Evolutionary conservation across 1,140 invertebrate species (phyloP).

Genomic region (Trichomalopsis sarcophagae): DNA sequence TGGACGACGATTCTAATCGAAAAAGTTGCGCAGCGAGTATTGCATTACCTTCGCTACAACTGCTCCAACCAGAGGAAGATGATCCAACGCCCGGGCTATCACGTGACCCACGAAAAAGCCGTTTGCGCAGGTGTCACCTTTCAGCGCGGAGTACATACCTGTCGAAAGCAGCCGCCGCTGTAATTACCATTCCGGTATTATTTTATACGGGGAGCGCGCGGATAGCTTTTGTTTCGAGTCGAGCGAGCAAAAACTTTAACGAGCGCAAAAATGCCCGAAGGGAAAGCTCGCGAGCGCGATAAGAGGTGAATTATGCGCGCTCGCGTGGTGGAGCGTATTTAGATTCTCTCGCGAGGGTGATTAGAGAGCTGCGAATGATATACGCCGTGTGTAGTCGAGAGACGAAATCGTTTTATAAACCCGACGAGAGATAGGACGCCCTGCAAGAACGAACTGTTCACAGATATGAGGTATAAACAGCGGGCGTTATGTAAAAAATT

Average conservation of each 20-base stretch:
- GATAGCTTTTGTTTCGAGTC: neutral
- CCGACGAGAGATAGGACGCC: neutral
- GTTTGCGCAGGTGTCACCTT: slow-evolving; percentile 48
- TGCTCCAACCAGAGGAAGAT: neutral
- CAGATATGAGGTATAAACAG: neutral
- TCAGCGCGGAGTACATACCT: neutral
- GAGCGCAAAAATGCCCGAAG: neutral
- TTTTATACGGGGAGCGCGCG: no score
- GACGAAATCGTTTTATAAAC: neutral
- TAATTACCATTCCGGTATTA: slow-evolving; percentile 24
- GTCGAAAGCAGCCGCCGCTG: slow-evolving; percentile 19
- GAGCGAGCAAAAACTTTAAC: neutral
- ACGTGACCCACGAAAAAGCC: slow-evolving; percentile 55
- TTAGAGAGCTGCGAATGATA: neutral
- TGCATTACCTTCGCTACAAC: neutral
- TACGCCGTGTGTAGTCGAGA: neutral
- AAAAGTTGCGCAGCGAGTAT: neutral
- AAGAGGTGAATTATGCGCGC: neutral
- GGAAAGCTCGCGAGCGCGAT: neutral
- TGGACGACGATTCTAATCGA: neutral
- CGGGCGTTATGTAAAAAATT: neutral
- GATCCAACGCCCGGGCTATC: slow-evolving; percentile 11
- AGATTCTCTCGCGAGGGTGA: neutral
- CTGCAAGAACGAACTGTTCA: no score
- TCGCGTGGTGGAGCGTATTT: neutral